Conservation (phyloP, 2,113 vertebrate species). For the Nothoprocta pentlandii region DNA sequence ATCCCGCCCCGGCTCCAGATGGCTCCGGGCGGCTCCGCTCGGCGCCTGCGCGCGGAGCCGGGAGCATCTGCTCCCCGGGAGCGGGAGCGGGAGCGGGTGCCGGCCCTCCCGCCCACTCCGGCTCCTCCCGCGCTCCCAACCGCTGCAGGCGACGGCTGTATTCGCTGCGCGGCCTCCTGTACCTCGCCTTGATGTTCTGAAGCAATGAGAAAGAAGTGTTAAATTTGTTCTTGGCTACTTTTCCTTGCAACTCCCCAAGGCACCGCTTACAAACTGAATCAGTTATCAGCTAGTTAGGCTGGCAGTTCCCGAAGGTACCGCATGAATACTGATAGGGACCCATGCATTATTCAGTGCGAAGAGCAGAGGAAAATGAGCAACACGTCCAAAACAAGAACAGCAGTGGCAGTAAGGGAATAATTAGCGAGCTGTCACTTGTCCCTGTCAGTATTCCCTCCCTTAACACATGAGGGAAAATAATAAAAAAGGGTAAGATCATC, state of each 20-base stretch:
- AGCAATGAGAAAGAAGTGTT: slow-evolving; percentile 82
- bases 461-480: slow-evolving; percentile 89
- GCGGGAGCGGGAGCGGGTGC: background rate
- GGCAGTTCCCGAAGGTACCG: slow-evolving; percentile 83
- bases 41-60: slow-evolving; percentile 26
- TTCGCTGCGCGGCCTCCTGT: slow-evolving; percentile 39
- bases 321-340: slow-evolving; percentile 85
- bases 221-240: slow-evolving; percentile 86
- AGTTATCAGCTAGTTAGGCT: slow-evolving; percentile 89
- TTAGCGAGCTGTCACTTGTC: slow-evolving; percentile 99
- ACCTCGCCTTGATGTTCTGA: slow-evolving; percentile 79
- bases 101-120: background rate
- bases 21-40: slow-evolving; percentile 62
- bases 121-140: background rate
- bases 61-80: slow-evolving; percentile 42
- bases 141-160: slow-evolving; percentile 53
- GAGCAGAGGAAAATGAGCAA: slow-evolving; percentile 94
- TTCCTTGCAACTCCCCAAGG: slow-evolving; percentile 84
- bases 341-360: slow-evolving; percentile 90
- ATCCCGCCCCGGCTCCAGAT: slow-evolving; percentile 52
- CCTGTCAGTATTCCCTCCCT: slow-evolving; percentile 95
- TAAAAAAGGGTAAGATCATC: slow-evolving; percentile 79
- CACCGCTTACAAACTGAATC: slow-evolving; percentile 87
- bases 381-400: slow-evolving; percentile 93
- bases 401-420: slow-evolving; percentile 98